Evolutionary conservation across 1,140 invertebrate genomes (phyloP), one percentile per base, ranked within the genome.

Genomic region (Pantala flavescens): DNA sequence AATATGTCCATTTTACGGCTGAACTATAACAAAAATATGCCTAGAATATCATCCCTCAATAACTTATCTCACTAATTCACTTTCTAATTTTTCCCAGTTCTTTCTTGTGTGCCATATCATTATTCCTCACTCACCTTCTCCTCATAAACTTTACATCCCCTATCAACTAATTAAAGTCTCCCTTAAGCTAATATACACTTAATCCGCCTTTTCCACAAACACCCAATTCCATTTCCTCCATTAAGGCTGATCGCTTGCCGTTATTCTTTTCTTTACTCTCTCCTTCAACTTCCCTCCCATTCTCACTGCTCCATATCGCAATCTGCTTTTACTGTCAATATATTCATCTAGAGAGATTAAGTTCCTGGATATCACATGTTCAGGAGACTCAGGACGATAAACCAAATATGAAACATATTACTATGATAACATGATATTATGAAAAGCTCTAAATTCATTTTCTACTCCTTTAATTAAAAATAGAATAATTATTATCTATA

Each of bases 91-190:
- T 12, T 63, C 49, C 14, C 49, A 63, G 16, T 63, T 63, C 49
- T 3, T 12, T 63, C 49, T 63, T 63, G 3, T 12, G 16, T 63
- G 2, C 5, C 49, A 21, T 16, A 19, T 63, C 49, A 7, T 63
- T 12, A 63, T 63, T 21, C 49, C 49, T 63, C 12, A 63, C 12
- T 12, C 12, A 16, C 49, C 14, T 63, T 63, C 49, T 63, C 49
- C 49, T 63, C 49, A 12, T 63, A 63, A 63, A 63, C 16, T 63
- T 63, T 63, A 63, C 49, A 63, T 63, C 49, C n/a, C 49, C 49
- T 63, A 63, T 63, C 49, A 63, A 16, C 49, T 12, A 63, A 63
- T 63, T 63, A 63, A 63, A 63, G 3, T 63, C 49, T 63, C 49
- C 49, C 3, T 63, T 16, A 21, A 63, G 49, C 1, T 7, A 3